Base-by-base conservation (phyloP, 2,888 invertebrate species). In the Polydrusus pterygomalis region DNA sequence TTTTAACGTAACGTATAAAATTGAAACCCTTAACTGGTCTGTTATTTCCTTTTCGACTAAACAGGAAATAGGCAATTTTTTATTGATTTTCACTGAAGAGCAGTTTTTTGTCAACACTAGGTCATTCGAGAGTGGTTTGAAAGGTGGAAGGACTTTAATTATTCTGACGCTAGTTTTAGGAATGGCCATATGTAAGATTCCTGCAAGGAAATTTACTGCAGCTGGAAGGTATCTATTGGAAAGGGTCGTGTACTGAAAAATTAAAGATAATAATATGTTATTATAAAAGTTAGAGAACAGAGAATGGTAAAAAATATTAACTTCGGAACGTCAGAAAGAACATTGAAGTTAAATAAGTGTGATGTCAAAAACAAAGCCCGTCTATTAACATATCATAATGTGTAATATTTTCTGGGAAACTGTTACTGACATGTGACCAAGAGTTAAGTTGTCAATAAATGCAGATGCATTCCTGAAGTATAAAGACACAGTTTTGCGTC, bases 171-270 rank as follows among this genome's bases (percentile, higher is more conserved):
- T 84, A 0, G 89, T 88, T 75, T 93, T 93, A 13, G 93, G 91
- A 6, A 93, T 89, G 15, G 93, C 91, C 86, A 96, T 85, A 85
- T 93, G 93, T 68, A 97, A 85, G 68, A 96, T 87, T 0, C 96
- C 96, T 78, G 91, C 88, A 8, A 97, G 88, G 83, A 93, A 97
- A 85, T 94, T 96, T 0, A 97, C 88, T 0, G 91, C 93, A 15
- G 95, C 92, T 0, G 98, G 97, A 18, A 95, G 89, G 81, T 93
- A 93, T 81, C 97, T 89, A 87, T 95, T 96, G 0, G 96, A 96
- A 43, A 95, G 85, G 0, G 88, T 85, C 0, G 94, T 93, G 85
- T 93, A 96, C 92, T 93, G 87, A 75, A 47, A 54, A 70, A 56
- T 54, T 30, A 56, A 5, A 49, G 9, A 47, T 30, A 13, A 18